Base-by-base conservation (phyloP, 2,888 invertebrate genomes). In the Siphlonurus alternatus region DNA sequence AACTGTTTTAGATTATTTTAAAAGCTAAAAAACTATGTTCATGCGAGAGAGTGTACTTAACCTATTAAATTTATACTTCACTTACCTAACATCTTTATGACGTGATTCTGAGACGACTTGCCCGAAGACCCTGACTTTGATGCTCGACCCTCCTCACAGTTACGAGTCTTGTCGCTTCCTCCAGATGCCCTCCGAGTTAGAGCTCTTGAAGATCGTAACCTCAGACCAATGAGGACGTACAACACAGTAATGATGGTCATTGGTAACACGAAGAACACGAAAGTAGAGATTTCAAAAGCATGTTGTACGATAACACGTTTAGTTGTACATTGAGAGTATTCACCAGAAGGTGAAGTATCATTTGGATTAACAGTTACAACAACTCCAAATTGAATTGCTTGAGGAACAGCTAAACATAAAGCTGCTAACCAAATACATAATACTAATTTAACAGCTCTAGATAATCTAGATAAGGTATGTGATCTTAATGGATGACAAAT, bases 171-270 rank as follows among this genome's bases (percentile, higher is more conserved):
- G 24, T 60, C 51, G 15, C 60, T 60, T 18, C 61, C 61, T 51
- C 51, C 53, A 25, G 61, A 62, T 18, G 62, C 18, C n/a, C 65
- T 54, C 22, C 69, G 63, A 1, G 20, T 24, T 25, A 61, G 25
- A 23, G 61, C 53, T 2, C 61, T 38, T 19, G 87, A 85, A 61
- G 83, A 81, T 64, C 85, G 80, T 68, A 89, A 76, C 72, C 87
- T 87, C 59, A 87, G 74, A 1, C 87, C 89, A 70, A 89, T 88
- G 68, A 88, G 77, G 63, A 87, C 81, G 72, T 93, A 93, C 66
- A 93, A 77, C 67, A 90, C 87, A 38, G 86, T 85, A 72, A 93
- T 91, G 66, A 92, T 79, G 38, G 88, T 87, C 90, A 93, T 91
- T 1, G 93, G 93, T 59, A 87, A 83, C 53, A 90, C 83, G 74